Evolutionary conservation across 1,140 invertebrate genomes (phyloP).

Genomic region (Calosoma granatense): DNA sequence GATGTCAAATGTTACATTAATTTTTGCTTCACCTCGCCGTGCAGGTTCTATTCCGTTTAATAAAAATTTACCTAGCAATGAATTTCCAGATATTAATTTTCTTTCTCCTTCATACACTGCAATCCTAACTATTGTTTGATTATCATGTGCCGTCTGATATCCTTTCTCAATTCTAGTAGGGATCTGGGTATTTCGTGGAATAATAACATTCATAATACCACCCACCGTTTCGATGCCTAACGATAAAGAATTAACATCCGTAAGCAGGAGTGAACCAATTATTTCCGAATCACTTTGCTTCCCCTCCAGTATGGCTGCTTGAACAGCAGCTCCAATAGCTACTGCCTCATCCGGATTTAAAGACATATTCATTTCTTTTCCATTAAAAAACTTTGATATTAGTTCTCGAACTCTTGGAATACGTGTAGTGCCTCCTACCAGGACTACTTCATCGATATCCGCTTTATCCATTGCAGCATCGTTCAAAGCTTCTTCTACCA

Average conservation of each 20-base stretch:
- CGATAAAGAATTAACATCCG: slow-evolving; percentile 15
- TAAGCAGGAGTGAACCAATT: slow-evolving; percentile 21
- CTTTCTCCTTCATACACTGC: slow-evolving; percentile 31
- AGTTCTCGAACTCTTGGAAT: slow-evolving; percentile 43
- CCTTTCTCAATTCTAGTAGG: slow-evolving; percentile 44
- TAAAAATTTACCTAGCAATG: slow-evolving; percentile 21
- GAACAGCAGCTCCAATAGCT: slow-evolving; percentile 38
- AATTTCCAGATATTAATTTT: slow-evolving; percentile 32
- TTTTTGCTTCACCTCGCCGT: slow-evolving; percentile 45
- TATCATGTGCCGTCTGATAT: slow-evolving; percentile 34
- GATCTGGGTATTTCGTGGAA: slow-evolving; percentile 42
- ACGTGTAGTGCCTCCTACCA: slow-evolving; percentile 50
- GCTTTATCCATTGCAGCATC: slow-evolving; percentile 51
- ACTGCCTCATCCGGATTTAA: slow-evolving; percentile 36
- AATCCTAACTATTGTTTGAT: slow-evolving; percentile 34
- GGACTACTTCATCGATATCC: slow-evolving; percentile 58
- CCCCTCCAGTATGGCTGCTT: slow-evolving; percentile 26
- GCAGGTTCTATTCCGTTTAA: slow-evolving; percentile 36
- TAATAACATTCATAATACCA: slow-evolving; percentile 25
- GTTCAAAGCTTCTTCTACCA: slow-evolving; percentile 66
- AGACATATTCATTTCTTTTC: slow-evolving; percentile 17
- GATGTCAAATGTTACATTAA: slow-evolving; percentile 40
- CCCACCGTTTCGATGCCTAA: slow-evolving; percentile 18
- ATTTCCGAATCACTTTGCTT: slow-evolving; percentile 40
- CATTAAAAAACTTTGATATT: slow-evolving; percentile 55